Percentiles rank a stretch among this genome's conserved stretches.
Evolutionary conservation across 2,797 vertebrate genomes (phyloP).

Genomic region (Picus viridis): DNA sequence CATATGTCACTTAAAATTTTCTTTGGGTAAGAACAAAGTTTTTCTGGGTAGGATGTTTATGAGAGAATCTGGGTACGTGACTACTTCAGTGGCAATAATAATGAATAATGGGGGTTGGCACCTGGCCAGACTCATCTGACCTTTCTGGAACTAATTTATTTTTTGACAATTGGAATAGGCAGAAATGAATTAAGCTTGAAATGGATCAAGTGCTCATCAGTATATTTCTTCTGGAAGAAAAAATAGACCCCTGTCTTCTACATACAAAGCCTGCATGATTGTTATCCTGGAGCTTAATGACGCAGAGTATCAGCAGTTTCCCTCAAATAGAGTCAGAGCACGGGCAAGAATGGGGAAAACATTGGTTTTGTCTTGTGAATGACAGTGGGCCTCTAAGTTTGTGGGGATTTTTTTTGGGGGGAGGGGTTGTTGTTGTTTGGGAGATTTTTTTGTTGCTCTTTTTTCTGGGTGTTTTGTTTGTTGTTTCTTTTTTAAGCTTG

Average conservation of each 20-base stretch:
- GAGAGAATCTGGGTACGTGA: constrained; percentile 52
- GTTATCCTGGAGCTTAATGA: constrained; percentile 4
- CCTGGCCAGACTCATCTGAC: constrained; percentile 28
- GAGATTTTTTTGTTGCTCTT: background rate
- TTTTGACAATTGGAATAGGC: constrained; percentile 55
- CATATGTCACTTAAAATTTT: constrained; percentile 62
- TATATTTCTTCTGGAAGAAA: background rate
- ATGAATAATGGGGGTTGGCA: constrained; percentile 15
- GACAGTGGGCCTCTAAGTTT: background rate
- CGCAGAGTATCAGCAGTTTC: background rate
- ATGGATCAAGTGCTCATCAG: constrained; percentile 7
- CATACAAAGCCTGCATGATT: background rate
- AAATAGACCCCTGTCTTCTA: background rate
- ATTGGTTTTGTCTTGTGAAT: background rate
- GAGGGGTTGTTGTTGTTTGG: too few relatives aligned
- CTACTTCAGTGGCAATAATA: constrained; percentile 67
- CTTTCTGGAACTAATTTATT: constrained; percentile 59
- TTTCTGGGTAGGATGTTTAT: constrained; percentile 58
- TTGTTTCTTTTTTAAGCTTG: background rate
- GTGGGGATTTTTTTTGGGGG: too few relatives aligned
- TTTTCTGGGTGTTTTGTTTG: too few relatives aligned
- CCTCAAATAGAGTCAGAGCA: background rate
- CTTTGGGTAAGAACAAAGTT: constrained; percentile 60
- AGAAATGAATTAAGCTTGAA: constrained; percentile 20
- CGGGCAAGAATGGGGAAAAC: background rate